These are phyloP conservation scores for Amiota communis DNA, from an alignment of 2,888 invertebrate genomes.

Conservation along the genomic window DNA sequence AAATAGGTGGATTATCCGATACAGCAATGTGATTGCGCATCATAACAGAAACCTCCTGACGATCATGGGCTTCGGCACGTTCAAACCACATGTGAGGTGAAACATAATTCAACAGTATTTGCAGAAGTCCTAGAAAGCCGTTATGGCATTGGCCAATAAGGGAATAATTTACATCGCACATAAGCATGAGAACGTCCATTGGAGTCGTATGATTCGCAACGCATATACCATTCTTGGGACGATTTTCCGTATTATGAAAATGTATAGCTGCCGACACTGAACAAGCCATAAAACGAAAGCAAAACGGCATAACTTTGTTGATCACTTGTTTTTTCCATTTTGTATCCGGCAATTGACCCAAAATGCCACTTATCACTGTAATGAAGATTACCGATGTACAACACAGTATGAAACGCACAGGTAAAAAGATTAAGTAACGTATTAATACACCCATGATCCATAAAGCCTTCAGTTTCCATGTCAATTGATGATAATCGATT, in stretches of 20 bases:
- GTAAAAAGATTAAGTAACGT: constrained; percentile 48
- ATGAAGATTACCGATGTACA: constrained; percentile 40
- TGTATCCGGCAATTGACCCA: constrained; percentile 48
- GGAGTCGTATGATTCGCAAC: constrained; percentile 99
- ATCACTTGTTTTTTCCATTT: constrained; percentile 77
- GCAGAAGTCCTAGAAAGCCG: constrained; percentile 90
- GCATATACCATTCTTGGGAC: constrained; percentile 88
- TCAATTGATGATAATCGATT: constrained; percentile 34
- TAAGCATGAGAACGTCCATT: constrained; percentile 94
- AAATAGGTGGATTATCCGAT: constrained; percentile 90
- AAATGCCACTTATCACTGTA: constrained; percentile 36
- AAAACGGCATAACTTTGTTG: constrained; percentile 85
- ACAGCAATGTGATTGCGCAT: constrained; percentile 91
- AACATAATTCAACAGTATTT: constrained; percentile 90
- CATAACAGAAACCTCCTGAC: constrained; percentile 87
- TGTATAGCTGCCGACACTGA: constrained; percentile 89
- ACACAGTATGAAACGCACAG: constrained; percentile 40
- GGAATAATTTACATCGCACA: constrained; percentile 96
- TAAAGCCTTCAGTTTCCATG: constrained; percentile 35
- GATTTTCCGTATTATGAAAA: constrained; percentile 86
- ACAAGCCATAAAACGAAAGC: constrained; percentile 90
- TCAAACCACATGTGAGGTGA: constrained; percentile 99
- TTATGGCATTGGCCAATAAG: constrained; percentile 80
- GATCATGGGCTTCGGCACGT: constrained; percentile 90
- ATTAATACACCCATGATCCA: constrained; percentile 45